Evolutionary conservation across 2,888 invertebrate genomes (phyloP).

Genomic region (Geotrupes spiniger): DNA sequence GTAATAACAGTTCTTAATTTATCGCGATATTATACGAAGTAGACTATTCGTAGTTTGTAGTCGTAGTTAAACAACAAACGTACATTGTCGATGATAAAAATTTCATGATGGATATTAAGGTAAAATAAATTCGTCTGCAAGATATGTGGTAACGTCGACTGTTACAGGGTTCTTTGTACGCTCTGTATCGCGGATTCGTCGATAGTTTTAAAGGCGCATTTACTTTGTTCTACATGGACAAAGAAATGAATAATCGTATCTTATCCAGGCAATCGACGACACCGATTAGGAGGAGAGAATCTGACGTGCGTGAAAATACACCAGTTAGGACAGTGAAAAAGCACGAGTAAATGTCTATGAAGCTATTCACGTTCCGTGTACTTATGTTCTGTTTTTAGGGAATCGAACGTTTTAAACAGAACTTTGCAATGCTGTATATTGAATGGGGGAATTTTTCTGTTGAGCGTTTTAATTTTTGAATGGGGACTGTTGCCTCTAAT

Average conservation of each 20-base stretch:
- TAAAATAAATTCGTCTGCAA: too few relatives aligned
- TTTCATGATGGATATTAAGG: constrained; percentile 29
- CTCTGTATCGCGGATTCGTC: constrained; percentile 68
- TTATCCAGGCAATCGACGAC: constrained; percentile 54
- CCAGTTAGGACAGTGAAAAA: constrained; percentile 44
- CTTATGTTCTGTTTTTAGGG: constrained; percentile 53
- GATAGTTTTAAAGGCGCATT: constrained; percentile 79
- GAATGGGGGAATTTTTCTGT: constrained; percentile 85
- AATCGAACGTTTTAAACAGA: constrained; percentile 79
- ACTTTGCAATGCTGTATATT: constrained; percentile 80
- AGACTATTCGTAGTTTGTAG: too few relatives aligned
- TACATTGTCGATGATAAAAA: too few relatives aligned
- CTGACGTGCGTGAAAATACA: constrained; percentile 38
- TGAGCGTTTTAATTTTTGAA: constrained; percentile 80
- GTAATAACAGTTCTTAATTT: too few relatives aligned
- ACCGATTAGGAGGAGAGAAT: constrained; percentile 46
- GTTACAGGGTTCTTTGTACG: constrained; percentile 65
- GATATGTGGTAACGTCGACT: too few relatives aligned
- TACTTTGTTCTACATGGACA: constrained; percentile 74
- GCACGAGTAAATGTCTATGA: constrained; percentile 56
- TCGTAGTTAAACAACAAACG: too few relatives aligned
- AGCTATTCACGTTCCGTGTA: too few relatives aligned
- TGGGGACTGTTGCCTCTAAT: constrained; percentile 72
- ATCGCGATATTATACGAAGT: too few relatives aligned
- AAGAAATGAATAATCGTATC: constrained; percentile 68